These are phyloP conservation scores for Sebastes vulpes DNA, from an alignment of 2,797 vertebrate genomes.

Conservation along the genomic window DNA sequence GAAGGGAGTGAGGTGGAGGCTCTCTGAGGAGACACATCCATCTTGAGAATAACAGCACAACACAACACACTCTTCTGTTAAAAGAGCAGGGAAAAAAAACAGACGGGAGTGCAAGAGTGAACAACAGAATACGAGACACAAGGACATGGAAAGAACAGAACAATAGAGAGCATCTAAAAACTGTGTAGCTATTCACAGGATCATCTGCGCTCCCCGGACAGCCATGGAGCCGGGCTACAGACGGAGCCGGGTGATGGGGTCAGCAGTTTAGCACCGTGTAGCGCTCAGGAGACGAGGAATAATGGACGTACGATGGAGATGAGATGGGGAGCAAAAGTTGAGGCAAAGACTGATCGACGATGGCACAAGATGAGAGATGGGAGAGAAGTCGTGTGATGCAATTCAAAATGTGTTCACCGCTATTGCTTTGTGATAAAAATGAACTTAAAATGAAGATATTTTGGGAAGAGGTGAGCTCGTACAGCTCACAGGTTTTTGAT, in stretches of 20 bases:
- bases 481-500: slow-evolving; percentile 17
- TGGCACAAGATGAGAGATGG: not conserved
- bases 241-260: slow-evolving; percentile 48
- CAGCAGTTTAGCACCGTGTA: slow-evolving; percentile 53
- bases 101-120: not conserved
- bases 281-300: slow-evolving; percentile 35
- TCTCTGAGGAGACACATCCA: not conserved
- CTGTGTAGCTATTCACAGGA: slow-evolving; percentile 18
- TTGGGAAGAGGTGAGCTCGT: not conserved
- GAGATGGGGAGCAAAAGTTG: slow-evolving; percentile 32
- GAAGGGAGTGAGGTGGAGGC: not conserved
- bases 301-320: slow-evolving; percentile 47
- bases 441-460: not conserved
- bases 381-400: not conserved
- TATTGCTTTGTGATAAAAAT: not conserved
- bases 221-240: slow-evolving; percentile 44
- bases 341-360: slow-evolving; percentile 18
- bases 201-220: slow-evolving; percentile 22
- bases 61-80: not conserved
- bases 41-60: not conserved
- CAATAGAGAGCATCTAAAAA: slow-evolving; percentile 20
- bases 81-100: not conserved
- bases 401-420: not conserved
- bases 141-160: slow-evolving; percentile 17
- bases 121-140: not conserved